Conservation (phyloP, 2,888 invertebrate species). For the Ophion costatus region DNA sequence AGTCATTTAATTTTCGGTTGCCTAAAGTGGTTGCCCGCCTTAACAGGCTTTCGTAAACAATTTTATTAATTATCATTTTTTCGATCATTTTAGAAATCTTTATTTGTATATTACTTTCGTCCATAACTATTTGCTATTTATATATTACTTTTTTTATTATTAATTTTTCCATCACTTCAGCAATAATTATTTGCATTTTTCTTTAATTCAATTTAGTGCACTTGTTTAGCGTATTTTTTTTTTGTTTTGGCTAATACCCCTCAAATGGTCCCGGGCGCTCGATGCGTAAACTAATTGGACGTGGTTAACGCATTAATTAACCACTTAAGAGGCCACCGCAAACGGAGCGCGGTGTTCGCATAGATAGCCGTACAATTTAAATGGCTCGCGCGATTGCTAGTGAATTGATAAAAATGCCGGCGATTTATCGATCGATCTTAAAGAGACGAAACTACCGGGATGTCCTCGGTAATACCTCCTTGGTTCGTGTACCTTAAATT, state of each 20-base stretch:
- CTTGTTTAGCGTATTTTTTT: no score
- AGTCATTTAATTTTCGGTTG: no score
- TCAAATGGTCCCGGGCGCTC: neutral
- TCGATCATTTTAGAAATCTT: no score
- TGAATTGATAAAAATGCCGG: conserved; percentile 23
- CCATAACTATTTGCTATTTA: no score
- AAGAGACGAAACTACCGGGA: conserved; percentile 44
- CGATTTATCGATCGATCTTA: conserved; percentile 53
- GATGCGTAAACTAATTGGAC: conserved; percentile 41
- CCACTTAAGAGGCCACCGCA: conserved; percentile 8
- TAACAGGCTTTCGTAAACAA: no score
- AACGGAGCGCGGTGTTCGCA: neutral
- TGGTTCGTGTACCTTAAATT: conserved; percentile 10
- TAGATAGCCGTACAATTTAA: neutral
- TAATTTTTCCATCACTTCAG: no score
- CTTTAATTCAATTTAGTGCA: no score
- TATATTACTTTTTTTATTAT: no score
- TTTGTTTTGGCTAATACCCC: neutral
- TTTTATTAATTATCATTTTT: no score
- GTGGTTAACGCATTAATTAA: conserved; percentile 28
- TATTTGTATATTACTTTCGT: no score
- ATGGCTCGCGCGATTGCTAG: conserved; percentile 19
- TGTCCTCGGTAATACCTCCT: conserved; percentile 1
- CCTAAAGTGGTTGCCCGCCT: no score
- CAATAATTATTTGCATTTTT: no score